Evolutionary conservation across 2,113 vertebrate species (phyloP), one percentile per base, ranked within the genome.

Genomic region (Zeus faber): DNA sequence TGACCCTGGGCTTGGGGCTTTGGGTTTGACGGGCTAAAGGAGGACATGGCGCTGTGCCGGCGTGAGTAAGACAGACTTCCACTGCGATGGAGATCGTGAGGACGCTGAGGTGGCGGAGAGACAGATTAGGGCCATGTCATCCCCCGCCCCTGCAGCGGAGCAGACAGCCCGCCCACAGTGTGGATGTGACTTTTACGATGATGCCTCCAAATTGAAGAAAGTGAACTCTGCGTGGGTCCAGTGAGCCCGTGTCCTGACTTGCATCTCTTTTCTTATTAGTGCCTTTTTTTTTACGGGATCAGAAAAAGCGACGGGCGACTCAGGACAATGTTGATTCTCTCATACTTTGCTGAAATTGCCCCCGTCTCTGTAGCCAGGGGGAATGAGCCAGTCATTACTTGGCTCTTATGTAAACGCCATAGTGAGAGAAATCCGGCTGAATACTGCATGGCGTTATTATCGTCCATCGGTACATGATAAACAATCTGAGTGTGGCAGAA

Each of bases 401-500:
- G 49, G 57, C 47, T 77, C 70, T 87, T 85, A 84, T 73, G 67
- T 85, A 84, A 87, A n/a, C n/a, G n/a, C n/a, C n/a, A n/a, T n/a
- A n/a, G n/a, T n/a, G n/a, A n/a, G n/a, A n/a, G n/a, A n/a, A n/a
- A n/a, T n/a, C n/a, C n/a, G n/a, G n/a, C n/a, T n/a, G n/a, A n/a
- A n/a, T n/a, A n/a, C n/a, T n/a, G n/a, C n/a, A n/a, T n/a, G n/a
- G n/a, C 22, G 26, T 48, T 5, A 41, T 24, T 23, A 47, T 70
- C 59, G n/a, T 16, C 43, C 7, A 44, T 72, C 68, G 17, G 47
- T 55, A 51, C 52, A 11, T 37, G 39, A 62, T 20, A 68, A 62
- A 61, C 57, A 60, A 57, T n/a, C n/a, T n/a, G n/a, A n/a, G n/a
- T n/a, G 46, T 1, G 7, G 48, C 54, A 55, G 40, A 43, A 70